Percentiles rank a stretch among this genome's conserved stretches.
These are phyloP conservation scores for Pyrrhia umbra DNA, from an alignment of 2,888 invertebrate genomes.

Conservation along the genomic window DNA sequence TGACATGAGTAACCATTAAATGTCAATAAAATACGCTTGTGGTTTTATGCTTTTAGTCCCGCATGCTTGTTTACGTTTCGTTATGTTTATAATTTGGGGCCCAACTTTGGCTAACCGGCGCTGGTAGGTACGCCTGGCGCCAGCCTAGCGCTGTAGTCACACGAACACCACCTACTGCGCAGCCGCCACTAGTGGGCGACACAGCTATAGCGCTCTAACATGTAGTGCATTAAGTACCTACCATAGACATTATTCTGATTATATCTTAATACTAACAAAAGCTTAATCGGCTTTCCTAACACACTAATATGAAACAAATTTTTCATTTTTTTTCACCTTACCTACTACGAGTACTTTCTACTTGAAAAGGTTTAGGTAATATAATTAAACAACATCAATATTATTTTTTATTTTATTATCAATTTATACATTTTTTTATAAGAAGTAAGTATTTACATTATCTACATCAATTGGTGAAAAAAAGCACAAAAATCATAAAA, in stretches of 20 bases:
- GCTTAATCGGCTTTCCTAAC: background rate
- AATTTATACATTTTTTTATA: background rate
- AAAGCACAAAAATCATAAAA: background rate
- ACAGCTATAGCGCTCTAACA: constrained; percentile 25
- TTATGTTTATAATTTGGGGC: constrained; percentile 74
- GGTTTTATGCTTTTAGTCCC: constrained; percentile 88
- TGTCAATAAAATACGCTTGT: constrained; percentile 87
- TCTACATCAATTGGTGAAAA: background rate
- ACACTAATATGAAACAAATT: constrained; percentile 4
- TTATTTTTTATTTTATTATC: no score
- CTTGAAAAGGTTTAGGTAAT: constrained; percentile 2
- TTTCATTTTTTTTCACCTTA: constrained; percentile 7
- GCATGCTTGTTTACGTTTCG: constrained; percentile 83
- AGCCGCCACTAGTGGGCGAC: constrained; percentile 21
- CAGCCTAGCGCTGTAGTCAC: constrained; percentile 61
- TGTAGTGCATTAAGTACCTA: constrained; percentile 22
- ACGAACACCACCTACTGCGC: constrained; percentile 54
- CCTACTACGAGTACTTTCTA: constrained; percentile 44
- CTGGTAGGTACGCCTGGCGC: constrained; percentile 60
- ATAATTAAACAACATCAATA: background rate
- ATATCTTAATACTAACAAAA: background rate
- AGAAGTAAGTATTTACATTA: background rate
- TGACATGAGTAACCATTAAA: constrained; percentile 86
- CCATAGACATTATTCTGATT: background rate
- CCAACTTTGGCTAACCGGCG: constrained; percentile 75